Conservation (phyloP, 2,113 vertebrate species). For the Ovis aries region DNA sequence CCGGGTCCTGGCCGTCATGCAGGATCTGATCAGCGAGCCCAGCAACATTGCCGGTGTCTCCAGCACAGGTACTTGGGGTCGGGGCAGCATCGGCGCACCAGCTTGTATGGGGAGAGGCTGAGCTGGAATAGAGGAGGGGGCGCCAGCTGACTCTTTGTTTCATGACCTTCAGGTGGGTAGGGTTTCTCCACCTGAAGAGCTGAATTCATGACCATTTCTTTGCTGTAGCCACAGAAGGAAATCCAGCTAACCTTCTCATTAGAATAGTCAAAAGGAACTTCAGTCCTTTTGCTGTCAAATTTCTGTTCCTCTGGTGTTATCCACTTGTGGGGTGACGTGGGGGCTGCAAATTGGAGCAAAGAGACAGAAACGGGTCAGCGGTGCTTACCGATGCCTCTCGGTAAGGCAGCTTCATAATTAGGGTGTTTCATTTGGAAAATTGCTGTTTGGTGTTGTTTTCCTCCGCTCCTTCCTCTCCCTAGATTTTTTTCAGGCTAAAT, state of each 20-base stretch:
- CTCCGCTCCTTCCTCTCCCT: conserved; percentile 30
- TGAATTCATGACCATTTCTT: not conserved
- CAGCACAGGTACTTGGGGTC: conserved; percentile 89
- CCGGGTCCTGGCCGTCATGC: conserved; percentile 98
- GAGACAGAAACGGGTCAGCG: not conserved
- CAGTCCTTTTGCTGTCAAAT: not conserved
- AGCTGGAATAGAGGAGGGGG: not conserved
- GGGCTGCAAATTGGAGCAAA: not conserved
- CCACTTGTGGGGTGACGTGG: not conserved
- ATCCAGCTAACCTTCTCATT: not conserved
- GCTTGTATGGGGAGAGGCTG: not conserved
- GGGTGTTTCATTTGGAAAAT: conserved; percentile 56
- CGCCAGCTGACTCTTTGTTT: no score
- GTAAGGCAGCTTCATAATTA: conserved; percentile 38
- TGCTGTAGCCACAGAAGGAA: not conserved
- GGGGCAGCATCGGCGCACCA: not conserved
- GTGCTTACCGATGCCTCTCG: not conserved
- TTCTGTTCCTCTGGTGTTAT: not conserved
- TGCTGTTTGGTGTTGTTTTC: conserved; percentile 40
- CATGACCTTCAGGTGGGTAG: not conserved
- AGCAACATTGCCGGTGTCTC: conserved; percentile 98
- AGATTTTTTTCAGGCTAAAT: conserved; percentile 45
- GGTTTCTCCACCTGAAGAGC: not conserved
- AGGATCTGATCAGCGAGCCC: conserved; percentile 98
- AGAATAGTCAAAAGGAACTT: not conserved